phyloP scores from a whole-genome alignment of 2,888 invertebrate species.

The Dione juno region DNA sequence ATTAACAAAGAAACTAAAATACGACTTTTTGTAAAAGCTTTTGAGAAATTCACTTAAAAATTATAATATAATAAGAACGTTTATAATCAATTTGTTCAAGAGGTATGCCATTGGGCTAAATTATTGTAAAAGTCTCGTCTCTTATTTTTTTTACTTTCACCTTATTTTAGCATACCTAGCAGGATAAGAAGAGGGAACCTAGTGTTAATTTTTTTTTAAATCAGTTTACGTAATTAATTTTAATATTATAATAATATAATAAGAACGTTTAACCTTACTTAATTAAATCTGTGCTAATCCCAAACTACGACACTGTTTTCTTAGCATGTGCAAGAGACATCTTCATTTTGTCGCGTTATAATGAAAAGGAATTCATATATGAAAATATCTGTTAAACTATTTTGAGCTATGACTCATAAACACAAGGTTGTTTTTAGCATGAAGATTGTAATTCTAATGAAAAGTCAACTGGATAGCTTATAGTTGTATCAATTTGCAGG shows the following conservation, averaged over 20 bases:
- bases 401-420: neutral
- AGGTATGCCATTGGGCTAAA: too few relatives aligned
- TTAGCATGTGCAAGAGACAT: slow-evolving; percentile 29
- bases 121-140: too few relatives aligned
- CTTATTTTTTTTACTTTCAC: too few relatives aligned
- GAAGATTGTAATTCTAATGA: neutral
- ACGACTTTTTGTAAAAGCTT: neutral
- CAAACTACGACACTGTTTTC: slow-evolving; percentile 21
- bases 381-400: neutral
- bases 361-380: slow-evolving; percentile 14
- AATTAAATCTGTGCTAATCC: slow-evolving; percentile 29
- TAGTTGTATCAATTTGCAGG: slow-evolving; percentile 6
- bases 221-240: too few relatives aligned
- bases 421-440: neutral
- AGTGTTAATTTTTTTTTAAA: too few relatives aligned
- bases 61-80: neutral
- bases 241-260: too few relatives aligned
- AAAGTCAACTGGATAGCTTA: neutral
- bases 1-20: neutral
- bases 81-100: too few relatives aligned
- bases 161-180: too few relatives aligned
- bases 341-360: slow-evolving; percentile 22
- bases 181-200: too few relatives aligned
- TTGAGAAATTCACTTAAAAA: neutral
- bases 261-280: slow-evolving; percentile 18